These are phyloP conservation scores for Cydia splendana DNA, from an alignment of 1,140 invertebrate genomes.

Conservation along the genomic window DNA sequence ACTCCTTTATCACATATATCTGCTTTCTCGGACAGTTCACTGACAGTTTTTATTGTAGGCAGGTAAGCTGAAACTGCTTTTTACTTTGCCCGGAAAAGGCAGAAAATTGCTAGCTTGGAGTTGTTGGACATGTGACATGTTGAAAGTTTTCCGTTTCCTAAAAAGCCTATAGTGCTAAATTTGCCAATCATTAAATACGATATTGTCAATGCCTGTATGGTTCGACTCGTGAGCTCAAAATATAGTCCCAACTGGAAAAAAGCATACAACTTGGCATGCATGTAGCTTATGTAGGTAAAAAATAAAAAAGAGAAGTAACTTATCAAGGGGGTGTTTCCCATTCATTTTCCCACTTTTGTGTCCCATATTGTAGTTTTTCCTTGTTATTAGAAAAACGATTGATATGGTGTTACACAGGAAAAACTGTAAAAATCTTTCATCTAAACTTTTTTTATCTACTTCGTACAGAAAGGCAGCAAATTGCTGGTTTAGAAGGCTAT, in stretches of 20 bases:
- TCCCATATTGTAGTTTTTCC: too few relatives aligned
- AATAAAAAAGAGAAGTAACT: too few relatives aligned
- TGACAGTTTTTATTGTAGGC: not conserved
- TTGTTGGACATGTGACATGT: not conserved
- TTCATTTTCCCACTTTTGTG: too few relatives aligned
- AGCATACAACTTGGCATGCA: too few relatives aligned
- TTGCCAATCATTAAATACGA: not conserved
- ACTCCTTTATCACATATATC: constrained; percentile 7
- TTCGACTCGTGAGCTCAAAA: too few relatives aligned
- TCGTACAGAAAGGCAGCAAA: not conserved
- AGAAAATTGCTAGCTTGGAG: not conserved
- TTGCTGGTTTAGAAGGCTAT: not conserved
- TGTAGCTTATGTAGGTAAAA: too few relatives aligned
- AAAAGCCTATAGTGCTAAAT: not conserved
- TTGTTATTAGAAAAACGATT: too few relatives aligned
- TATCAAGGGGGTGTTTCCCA: too few relatives aligned
- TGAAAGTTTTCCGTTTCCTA: not conserved
- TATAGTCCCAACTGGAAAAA: too few relatives aligned
- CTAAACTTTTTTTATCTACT: too few relatives aligned
- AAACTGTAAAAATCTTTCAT: too few relatives aligned
- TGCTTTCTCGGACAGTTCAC: constrained; percentile 8
- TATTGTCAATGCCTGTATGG: not conserved
- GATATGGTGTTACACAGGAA: too few relatives aligned
- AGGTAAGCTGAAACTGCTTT: constrained; percentile 5
- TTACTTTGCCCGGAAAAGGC: not conserved